Evolutionary conservation across 2,113 vertebrate genomes (phyloP).

Genomic region (Megatriorchis doriae): DNA sequence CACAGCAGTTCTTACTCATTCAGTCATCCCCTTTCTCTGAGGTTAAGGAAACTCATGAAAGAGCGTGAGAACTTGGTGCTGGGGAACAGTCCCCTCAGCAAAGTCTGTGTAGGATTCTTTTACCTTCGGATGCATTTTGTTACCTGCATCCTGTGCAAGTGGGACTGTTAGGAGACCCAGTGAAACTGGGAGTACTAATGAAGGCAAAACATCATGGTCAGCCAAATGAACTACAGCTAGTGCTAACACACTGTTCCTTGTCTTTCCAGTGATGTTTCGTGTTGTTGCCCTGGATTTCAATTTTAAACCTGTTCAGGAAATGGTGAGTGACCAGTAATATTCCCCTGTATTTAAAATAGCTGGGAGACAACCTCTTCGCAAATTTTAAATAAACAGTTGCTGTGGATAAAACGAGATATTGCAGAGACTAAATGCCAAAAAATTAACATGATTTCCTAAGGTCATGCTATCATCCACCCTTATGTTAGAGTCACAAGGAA

Average conservation of each 20-base stretch:
- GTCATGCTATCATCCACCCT: background rate
- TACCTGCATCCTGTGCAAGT: background rate
- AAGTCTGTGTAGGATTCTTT: background rate
- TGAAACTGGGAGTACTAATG: background rate
- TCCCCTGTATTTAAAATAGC: background rate
- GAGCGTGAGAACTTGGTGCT: background rate
- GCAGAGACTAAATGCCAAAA: background rate
- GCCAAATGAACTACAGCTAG: background rate
- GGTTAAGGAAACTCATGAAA: background rate
- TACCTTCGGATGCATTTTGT: background rate
- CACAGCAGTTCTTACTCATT: background rate
- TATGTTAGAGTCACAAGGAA: background rate
- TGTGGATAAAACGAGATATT: background rate
- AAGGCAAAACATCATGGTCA: background rate
- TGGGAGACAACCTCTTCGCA: background rate
- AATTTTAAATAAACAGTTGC: background rate
- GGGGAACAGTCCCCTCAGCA: background rate
- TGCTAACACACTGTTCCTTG: background rate
- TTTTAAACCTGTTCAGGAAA: constrained; percentile 47
- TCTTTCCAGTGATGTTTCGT: constrained; percentile 54
- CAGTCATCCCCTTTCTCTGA: background rate
- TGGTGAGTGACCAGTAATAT: constrained; percentile 16
- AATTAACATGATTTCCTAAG: background rate
- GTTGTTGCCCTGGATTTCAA: constrained; percentile 51
- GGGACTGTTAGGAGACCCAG: background rate